Percentiles rank a stretch among this genome's conserved stretches.
These are phyloP conservation scores for Oreochromis grahami DNA, from an alignment of 2,797 vertebrate genomes.

Conservation along the genomic window DNA sequence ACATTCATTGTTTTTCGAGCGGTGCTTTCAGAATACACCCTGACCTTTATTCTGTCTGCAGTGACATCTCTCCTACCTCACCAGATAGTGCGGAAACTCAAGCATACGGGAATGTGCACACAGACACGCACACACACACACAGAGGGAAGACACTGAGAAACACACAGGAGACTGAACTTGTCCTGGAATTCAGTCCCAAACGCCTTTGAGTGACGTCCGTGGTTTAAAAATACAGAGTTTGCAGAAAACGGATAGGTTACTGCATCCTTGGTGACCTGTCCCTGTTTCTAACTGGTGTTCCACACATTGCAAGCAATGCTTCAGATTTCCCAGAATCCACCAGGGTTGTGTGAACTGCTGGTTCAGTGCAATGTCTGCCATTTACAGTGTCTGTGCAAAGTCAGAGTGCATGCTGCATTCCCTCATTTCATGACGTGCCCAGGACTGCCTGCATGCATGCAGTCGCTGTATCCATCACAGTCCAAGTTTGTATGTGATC, in stretches of 20 bases:
- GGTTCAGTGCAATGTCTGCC: background rate
- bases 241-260: slow-evolving; percentile 59
- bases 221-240: slow-evolving; percentile 70
- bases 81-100: slow-evolving; percentile 60
- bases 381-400: background rate
- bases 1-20: slow-evolving; percentile 36
- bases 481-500: slow-evolving; percentile 22
- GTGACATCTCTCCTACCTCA: slow-evolving; percentile 67
- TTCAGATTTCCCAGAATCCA: background rate
- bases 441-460: background rate
- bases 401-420: background rate
- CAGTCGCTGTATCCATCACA: slow-evolving; percentile 5
- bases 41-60: slow-evolving; percentile 70
- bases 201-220: slow-evolving; percentile 61
- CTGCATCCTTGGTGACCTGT: slow-evolving; percentile 62
- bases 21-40: slow-evolving; percentile 51
- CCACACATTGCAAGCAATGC: background rate
- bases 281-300: slow-evolving; percentile 45
- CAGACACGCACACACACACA: background rate
- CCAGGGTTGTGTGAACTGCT: background rate
- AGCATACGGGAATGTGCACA: slow-evolving; percentile 28
- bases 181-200: slow-evolving; percentile 65
- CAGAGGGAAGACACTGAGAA: slow-evolving; percentile 44
- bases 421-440: slow-evolving; percentile 11
- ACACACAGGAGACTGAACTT: slow-evolving; percentile 59